phyloP scores from a whole-genome alignment of 2,888 invertebrate species.

The Xestia rhomboidea region DNA sequence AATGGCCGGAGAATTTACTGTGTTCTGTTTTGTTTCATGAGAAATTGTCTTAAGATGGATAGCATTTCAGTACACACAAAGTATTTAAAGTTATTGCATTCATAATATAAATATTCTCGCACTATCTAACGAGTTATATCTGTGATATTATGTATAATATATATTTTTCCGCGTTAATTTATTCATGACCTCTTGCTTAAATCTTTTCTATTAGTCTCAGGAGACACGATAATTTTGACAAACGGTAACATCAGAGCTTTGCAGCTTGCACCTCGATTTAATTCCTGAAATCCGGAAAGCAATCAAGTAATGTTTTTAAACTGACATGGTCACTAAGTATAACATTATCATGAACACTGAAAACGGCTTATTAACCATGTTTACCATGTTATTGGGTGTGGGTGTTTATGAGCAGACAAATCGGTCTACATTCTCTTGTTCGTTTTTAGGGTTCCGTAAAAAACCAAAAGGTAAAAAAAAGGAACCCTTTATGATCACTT shows the following conservation, averaged over 20 bases:
- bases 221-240: neutral
- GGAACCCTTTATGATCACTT: too few relatives aligned
- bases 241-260: neutral
- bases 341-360: too few relatives aligned
- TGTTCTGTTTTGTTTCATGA: conserved; percentile 23
- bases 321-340: neutral
- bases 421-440: too few relatives aligned
- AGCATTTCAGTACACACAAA: neutral
- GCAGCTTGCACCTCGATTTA: neutral
- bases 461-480: too few relatives aligned
- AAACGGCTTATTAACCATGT: too few relatives aligned
- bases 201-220: neutral
- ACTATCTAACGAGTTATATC: neutral
- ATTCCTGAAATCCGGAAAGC: neutral
- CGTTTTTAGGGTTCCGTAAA: too few relatives aligned
- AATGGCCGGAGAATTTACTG: neutral
- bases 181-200: neutral
- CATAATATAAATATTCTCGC: neutral
- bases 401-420: too few relatives aligned
- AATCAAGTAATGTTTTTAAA: neutral
- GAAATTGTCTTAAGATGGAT: neutral
- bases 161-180: neutral
- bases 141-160: neutral
- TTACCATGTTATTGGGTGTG: too few relatives aligned
- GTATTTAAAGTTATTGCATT: neutral